Percentiles rank a stretch among this genome's conserved stretches.
These are phyloP conservation scores for Cristatella mucedo DNA, from an alignment of 2,888 invertebrate genomes.

Conservation along the genomic window DNA sequence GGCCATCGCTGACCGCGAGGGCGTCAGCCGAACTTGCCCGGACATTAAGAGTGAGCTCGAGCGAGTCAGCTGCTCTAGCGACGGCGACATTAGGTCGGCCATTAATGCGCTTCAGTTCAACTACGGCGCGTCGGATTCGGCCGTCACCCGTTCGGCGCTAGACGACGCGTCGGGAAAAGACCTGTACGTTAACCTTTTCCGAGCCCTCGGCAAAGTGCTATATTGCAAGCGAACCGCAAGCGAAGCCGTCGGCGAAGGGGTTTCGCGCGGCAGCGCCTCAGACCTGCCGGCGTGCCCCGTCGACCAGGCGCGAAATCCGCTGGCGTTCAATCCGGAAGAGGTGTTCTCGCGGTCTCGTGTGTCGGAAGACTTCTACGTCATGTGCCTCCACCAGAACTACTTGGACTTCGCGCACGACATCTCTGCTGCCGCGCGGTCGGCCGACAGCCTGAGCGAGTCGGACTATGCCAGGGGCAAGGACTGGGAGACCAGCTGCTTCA, in stretches of 20 bases:
- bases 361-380: slow-evolving; percentile 34
- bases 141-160: slow-evolving; percentile 9
- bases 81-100: slow-evolving; percentile 65
- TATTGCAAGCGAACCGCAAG: slow-evolving; percentile 38
- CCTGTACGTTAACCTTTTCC: slow-evolving; percentile 38
- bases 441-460: slow-evolving; percentile 53
- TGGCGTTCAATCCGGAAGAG: slow-evolving; percentile 25
- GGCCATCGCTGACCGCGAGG: background rate
- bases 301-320: slow-evolving; percentile 24
- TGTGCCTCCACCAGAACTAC: slow-evolving; percentile 41
- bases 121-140: slow-evolving; percentile 39
- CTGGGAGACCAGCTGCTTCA: background rate
- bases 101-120: slow-evolving; percentile 68
- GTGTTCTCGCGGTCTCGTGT: slow-evolving; percentile 34
- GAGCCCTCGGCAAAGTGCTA: slow-evolving; percentile 42
- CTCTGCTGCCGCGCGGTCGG: slow-evolving; percentile 47
- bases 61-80: slow-evolving; percentile 15
- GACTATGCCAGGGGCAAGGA: slow-evolving; percentile 49
- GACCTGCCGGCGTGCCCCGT: slow-evolving; percentile 25
- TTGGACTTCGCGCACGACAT: slow-evolving; percentile 53
- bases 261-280: slow-evolving; percentile 14
- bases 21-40: no score
- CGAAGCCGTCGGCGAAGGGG: background rate
- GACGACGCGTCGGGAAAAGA: slow-evolving; percentile 28
- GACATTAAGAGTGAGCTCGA: background rate